phyloP scores from a whole-genome alignment of 1,140 invertebrate species.

The Penaeus vannamei region DNA sequence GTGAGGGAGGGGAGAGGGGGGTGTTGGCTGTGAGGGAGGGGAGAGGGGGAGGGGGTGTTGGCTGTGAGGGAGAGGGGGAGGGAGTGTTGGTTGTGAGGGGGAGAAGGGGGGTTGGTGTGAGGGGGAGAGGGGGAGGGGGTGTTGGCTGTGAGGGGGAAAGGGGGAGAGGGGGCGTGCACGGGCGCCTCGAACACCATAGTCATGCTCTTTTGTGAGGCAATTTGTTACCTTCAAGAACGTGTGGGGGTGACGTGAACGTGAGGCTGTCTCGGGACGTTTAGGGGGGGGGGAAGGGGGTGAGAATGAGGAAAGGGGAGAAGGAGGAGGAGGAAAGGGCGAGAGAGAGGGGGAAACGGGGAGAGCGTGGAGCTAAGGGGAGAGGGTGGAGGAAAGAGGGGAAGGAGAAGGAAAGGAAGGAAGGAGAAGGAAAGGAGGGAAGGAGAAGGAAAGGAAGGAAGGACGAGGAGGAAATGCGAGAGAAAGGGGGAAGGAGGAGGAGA shows the following conservation, averaged over 20 bases:
- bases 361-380: no score
- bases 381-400: no score
- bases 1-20: no score
- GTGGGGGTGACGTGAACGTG: slow-evolving; percentile 7
- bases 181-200: slow-evolving; percentile 9
- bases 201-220: slow-evolving; percentile 31
- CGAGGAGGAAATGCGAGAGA: no score
- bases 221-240: slow-evolving; percentile 32
- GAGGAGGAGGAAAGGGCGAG: no score
- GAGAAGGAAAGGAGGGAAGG: no score
- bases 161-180: neutral
- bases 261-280: neutral
- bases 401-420: no score
- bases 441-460: no score
- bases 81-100: neutral
- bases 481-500: no score
- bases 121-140: neutral
- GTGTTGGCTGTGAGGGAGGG: neutral
- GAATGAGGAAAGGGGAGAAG: neutral
- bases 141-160: neutral
- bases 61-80: neutral
- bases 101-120: neutral
- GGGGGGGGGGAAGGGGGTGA: neutral
- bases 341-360: no score
- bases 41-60: neutral